These are phyloP conservation scores for Altica lythri DNA, from an alignment of 2,888 invertebrate species.

Conservation along the genomic window DNA sequence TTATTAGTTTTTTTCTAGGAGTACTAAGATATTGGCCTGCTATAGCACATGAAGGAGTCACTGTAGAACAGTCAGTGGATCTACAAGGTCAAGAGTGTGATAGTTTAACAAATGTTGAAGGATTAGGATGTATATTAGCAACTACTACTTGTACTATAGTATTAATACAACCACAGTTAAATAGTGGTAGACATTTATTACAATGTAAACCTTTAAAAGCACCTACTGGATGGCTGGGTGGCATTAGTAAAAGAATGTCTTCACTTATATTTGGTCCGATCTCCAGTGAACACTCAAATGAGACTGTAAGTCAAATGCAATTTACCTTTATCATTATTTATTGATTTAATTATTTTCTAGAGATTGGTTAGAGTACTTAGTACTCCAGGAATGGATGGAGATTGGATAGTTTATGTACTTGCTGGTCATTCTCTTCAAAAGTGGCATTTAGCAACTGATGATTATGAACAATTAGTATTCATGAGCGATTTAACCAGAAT, in stretches of 20 bases:
- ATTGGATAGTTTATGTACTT: constrained; percentile 70
- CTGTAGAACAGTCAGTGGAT: constrained; percentile 82
- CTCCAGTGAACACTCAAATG: constrained; percentile 64
- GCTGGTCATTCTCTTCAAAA: constrained; percentile 82
- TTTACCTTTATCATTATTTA: neutral
- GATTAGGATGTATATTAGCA: constrained; percentile 80
- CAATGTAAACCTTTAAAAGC: constrained; percentile 71
- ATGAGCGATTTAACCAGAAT: constrained; percentile 76
- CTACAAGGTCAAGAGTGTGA: constrained; percentile 88
- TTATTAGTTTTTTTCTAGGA: constrained; percentile 61
- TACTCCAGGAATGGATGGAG: constrained; percentile 54
- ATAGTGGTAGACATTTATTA: constrained; percentile 71
- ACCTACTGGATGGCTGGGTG: constrained; percentile 84
- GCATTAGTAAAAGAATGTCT: constrained; percentile 80
- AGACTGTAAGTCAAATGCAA: constrained; percentile 62
- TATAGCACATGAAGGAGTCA: constrained; percentile 84
- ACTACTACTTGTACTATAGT: constrained; percentile 91
- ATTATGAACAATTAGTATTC: constrained; percentile 71
- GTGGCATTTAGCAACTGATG: constrained; percentile 72
- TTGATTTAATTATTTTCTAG: constrained; percentile 47
- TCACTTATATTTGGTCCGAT: constrained; percentile 80
- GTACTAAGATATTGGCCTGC: constrained; percentile 90
- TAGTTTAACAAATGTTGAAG: constrained; percentile 69
- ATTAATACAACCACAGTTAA: constrained; percentile 66
- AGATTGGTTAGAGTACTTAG: constrained; percentile 72